phyloP scores from a whole-genome alignment of 2,888 invertebrate species.

The Busseola fusca region DNA sequence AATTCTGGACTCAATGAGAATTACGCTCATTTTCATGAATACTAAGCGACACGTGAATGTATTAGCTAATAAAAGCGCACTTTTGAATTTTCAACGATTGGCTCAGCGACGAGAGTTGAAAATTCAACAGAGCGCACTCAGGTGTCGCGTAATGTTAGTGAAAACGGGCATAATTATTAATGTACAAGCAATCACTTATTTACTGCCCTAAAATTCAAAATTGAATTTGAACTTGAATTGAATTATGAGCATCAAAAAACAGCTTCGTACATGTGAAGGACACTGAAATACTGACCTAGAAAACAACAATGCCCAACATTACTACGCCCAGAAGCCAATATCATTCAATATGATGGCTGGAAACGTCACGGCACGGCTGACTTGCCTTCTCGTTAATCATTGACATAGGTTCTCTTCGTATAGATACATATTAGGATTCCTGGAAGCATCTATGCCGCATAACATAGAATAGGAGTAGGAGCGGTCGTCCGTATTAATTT shows the following conservation, averaged over 20 bases:
- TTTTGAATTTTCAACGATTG: neutral
- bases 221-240: no score
- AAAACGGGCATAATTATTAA: neutral
- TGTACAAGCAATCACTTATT: neutral
- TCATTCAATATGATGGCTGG: neutral
- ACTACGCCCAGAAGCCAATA: constrained; percentile 1
- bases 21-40: neutral
- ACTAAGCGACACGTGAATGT: neutral
- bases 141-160: neutral
- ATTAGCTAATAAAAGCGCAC: neutral
- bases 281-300: neutral
- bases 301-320: neutral
- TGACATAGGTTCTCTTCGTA: neutral
- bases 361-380: neutral
- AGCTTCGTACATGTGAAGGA: neutral
- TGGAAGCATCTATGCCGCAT: neutral
- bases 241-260: neutral
- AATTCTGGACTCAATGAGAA: constrained; percentile 54
- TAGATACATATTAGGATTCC: neutral
- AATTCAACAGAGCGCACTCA: neutral
- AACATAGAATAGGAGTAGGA: neutral
- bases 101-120: neutral
- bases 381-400: neutral
- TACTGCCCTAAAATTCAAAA: no score
- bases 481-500: neutral